Base-by-base conservation (phyloP, 2,888 invertebrate species). In the Ophion obscuratus region DNA sequence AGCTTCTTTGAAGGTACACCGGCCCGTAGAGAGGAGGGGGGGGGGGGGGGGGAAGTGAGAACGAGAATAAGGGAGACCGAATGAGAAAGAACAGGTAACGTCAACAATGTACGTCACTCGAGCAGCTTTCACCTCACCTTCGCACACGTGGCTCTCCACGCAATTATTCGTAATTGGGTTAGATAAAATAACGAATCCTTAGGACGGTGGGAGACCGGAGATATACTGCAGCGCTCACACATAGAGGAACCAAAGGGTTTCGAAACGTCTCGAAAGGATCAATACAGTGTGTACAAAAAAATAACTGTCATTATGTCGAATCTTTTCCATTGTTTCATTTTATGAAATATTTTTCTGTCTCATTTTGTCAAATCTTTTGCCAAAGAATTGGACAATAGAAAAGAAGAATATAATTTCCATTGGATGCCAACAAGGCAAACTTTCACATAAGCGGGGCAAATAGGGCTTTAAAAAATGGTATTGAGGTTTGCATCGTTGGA, bases 161-260 rank as follows among this genome's bases (percentile, higher is more conserved):
- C 85, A 88, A 88, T 90, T 88, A 88, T 73, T 86, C 81, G 77
- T 87, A 89, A 90, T 89, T 90, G 80, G 87, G 87, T 89, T 90
- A 87, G 76, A 76, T 84, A 87, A 87, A 88, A 87, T 77, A 77
- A 47, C 47, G 47, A 86, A 88, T 87, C 83, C 85, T n/a, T 53
- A 83, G 79, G 73, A 75, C 71, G 64, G 76, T 76, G 80, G 67
- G 70, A 81, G 73, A 59, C 20, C 57, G n/a, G 17, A 27, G 20
- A 47, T 10, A 53, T 47, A 20, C 27, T 10, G 47, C 14, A 11
- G 14, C 47, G 14, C 47, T 47, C 47, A 14, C 47, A 47, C 11
- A 47, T 14, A 2, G 14, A 47, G 11, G 4, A 47, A 10, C 10
- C 47, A 17, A 47, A 47, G 14, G 14, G 2, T 14, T 14, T 14